A percentile compares a stretch with the other conserved stretches of the same genome.
phyloP scores from a whole-genome alignment of 2,113 vertebrate genomes.

The Gymnobelideus leadbeateri region DNA sequence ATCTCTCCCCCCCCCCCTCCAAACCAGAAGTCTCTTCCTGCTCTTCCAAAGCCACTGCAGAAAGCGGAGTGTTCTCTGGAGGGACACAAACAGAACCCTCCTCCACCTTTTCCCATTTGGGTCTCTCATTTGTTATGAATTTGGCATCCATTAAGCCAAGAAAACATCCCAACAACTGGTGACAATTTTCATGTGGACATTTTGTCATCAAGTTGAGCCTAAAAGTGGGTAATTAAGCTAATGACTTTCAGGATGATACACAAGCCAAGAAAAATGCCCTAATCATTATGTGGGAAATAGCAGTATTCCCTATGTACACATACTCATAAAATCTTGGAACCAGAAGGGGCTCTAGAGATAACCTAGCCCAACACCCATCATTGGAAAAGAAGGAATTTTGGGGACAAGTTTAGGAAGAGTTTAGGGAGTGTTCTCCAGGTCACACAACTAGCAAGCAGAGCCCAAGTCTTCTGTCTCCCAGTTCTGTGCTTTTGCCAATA shows the following conservation, averaged over 20 bases:
- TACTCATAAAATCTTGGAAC: not conserved
- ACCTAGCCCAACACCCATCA: not conserved
- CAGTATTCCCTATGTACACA: slow-evolving; percentile 18
- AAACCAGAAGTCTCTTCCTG: slow-evolving; percentile 21
- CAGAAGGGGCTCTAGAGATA: not conserved
- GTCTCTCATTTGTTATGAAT: not conserved
- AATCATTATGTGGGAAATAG: not conserved
- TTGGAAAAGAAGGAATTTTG: not conserved
- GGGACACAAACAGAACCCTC: not conserved
- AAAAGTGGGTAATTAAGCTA: slow-evolving; percentile 41
- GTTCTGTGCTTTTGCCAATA: not conserved
- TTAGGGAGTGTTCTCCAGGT: not conserved
- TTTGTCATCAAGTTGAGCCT: slow-evolving; percentile 40
- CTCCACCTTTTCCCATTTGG: not conserved
- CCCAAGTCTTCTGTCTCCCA: not conserved
- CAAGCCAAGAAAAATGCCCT: slow-evolving; percentile 4
- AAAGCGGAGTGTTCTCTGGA: slow-evolving; percentile 5
- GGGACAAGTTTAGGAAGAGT: not conserved
- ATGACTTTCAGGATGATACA: slow-evolving; percentile 64
- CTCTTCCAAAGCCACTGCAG: not conserved
- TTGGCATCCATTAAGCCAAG: not conserved
- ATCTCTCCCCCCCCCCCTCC: not conserved
- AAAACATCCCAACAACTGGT: slow-evolving; percentile 6
- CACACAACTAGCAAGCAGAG: not conserved
- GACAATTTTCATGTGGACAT: slow-evolving; percentile 40